Evolutionary conservation across 2,888 invertebrate species (phyloP).

Genomic region (Eugnorisma glareosa): DNA sequence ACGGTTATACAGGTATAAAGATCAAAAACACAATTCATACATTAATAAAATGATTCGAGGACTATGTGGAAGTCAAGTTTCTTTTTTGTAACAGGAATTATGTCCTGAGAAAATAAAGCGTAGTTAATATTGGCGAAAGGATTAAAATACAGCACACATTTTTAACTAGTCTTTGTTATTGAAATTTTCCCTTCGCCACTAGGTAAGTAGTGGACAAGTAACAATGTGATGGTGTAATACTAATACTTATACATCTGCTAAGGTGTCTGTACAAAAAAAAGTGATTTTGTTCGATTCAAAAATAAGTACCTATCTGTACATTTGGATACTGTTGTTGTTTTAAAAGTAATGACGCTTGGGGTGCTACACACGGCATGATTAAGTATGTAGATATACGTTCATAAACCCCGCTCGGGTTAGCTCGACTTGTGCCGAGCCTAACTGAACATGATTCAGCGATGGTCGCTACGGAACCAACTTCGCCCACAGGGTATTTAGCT

Average conservation of each 20-base stretch:
- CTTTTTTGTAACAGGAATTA: background rate
- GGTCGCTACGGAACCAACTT: background rate
- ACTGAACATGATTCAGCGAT: background rate
- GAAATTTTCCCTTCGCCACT: background rate
- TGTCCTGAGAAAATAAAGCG: background rate
- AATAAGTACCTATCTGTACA: conserved; percentile 48
- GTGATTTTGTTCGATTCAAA: conserved; percentile 45
- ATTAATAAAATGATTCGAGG: background rate
- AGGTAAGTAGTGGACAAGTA: background rate
- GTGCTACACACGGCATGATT: background rate
- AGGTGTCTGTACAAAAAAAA: conserved; percentile 41
- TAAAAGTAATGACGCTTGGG: background rate
- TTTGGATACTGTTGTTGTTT: conserved; percentile 25
- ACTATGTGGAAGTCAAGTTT: conserved; percentile 20
- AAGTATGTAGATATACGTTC: background rate
- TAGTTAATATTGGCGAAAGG: background rate
- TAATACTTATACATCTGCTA: conserved; percentile 35
- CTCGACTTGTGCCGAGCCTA: background rate
- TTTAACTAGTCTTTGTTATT: background rate
- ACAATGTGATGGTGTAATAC: conserved; percentile 12
- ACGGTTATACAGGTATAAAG: conserved; percentile 7
- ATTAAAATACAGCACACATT: conserved; percentile 1
- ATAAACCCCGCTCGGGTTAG: background rate
- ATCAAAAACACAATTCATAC: conserved; percentile 17
- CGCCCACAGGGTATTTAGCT: background rate